Evolutionary conservation across 2,113 vertebrate genomes (phyloP).

Genomic region (Pterophyllum scalare): DNA sequence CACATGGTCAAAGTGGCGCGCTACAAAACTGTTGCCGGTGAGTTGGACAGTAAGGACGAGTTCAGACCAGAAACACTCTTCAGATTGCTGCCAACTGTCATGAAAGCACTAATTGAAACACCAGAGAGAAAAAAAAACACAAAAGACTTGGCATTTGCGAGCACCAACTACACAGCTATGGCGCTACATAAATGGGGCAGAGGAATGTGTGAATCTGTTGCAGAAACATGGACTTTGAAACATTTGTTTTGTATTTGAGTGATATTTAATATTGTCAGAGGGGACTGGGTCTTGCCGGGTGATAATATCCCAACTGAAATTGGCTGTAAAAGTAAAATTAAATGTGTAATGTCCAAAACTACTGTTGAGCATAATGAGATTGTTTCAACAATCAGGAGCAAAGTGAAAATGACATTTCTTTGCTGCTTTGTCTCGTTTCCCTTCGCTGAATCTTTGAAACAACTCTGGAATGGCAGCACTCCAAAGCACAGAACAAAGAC

Average conservation of each 20-base stretch:
- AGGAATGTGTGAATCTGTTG: constrained; percentile 19
- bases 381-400: constrained; percentile 10
- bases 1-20: background rate
- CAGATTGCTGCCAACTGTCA: constrained; percentile 15
- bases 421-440: constrained; percentile 20
- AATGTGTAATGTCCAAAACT: constrained; percentile 6
- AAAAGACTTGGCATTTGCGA: background rate
- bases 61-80: background rate
- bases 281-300: background rate
- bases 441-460: constrained; percentile 36
- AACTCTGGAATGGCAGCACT: constrained; percentile 40
- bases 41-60: constrained; percentile 2
- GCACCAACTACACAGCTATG: background rate
- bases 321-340: constrained; percentile 6
- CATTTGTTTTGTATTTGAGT: constrained; percentile 19
- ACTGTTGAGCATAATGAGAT: background rate
- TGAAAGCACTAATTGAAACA: background rate
- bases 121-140: background rate
- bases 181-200: background rate
- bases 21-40: background rate
- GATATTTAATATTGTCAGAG: constrained; percentile 5
- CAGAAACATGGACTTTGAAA: constrained; percentile 15
- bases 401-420: constrained; percentile 10
- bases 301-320: constrained; percentile 7
- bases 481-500: constrained; percentile 53